Conservation (phyloP, 2,888 invertebrate species). For the Zaprionus bogoriensis region DNA sequence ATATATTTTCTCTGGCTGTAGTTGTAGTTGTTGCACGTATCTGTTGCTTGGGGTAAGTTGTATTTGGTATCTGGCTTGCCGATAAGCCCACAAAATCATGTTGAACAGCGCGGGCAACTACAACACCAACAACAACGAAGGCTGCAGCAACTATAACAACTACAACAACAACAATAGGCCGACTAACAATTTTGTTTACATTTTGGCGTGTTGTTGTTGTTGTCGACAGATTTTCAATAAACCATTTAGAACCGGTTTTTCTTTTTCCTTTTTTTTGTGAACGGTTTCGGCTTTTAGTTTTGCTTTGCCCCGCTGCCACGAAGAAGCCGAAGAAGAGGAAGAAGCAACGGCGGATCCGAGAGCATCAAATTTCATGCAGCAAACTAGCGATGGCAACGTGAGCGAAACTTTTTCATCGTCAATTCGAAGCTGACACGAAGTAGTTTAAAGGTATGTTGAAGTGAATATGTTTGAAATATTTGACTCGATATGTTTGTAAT, state of each 20-base stretch:
- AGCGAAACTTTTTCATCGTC: background rate
- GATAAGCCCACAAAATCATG: constrained; percentile 51
- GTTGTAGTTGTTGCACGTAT: constrained; percentile 19
- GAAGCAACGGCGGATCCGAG: constrained; percentile 43
- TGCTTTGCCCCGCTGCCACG: constrained; percentile 47
- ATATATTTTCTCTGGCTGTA: constrained; percentile 10
- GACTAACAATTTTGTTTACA: constrained; percentile 70
- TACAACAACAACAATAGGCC: constrained; percentile 35
- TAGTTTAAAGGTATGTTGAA: background rate
- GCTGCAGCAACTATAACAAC: constrained; percentile 37
- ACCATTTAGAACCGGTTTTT: constrained; percentile 73
- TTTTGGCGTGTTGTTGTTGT: constrained; percentile 56
- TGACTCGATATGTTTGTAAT: no score
- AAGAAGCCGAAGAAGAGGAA: constrained; percentile 49
- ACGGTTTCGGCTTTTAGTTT: constrained; percentile 63
- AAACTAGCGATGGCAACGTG: constrained; percentile 24
- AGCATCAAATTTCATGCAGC: constrained; percentile 75
- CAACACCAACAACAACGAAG: constrained; percentile 36
- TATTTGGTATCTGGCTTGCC: constrained; percentile 62
- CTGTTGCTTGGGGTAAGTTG: constrained; percentile 40
- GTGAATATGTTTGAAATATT: background rate
- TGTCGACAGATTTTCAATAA: constrained; percentile 72
- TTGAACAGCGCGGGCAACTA: constrained; percentile 45
- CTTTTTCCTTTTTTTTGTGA: constrained; percentile 53
- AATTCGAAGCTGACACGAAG: background rate